Base-by-base conservation (phyloP, 1,140 invertebrate genomes). In the Drosophila ercepeae region DNA sequence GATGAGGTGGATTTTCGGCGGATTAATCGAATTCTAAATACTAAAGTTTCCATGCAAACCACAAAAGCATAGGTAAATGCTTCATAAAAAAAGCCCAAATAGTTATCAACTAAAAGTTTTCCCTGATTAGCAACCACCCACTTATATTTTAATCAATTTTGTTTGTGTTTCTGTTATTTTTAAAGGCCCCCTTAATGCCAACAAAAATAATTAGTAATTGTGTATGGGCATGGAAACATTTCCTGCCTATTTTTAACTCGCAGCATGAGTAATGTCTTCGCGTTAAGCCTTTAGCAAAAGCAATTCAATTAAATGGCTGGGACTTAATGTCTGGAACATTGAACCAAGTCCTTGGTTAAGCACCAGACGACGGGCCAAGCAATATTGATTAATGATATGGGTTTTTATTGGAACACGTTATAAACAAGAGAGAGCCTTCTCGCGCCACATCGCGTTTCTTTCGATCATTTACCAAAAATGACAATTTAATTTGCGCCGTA, bases 401-500 rank as follows among this genome's bases (percentile, higher is more conserved):
- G 42, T 27, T 69, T 69, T 39, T 39, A 67, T 25, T 34, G 11
- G 45, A 50, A 58, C 29, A 18, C 54, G 19, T 50, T 57, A 16
- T 45, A 23, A 34, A 16, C 13, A 57, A 44, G 39, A 23, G 46
- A 29, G 36, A 0, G 9, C 9, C 23, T 46, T n/a, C 23, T 46
- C 42, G 36, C 29, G 8, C 21, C 36, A 32, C 29, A 70, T 79
- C 45, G 64, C 58, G 63, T 75, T 79, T 51, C 65, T 27, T 2
- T 18, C 55, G 60, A 73, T 57, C 61, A 74, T 71, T 71, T 69
- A 55, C 57, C 63, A 36, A 70, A 83, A 70, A 81, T 81, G 81
- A 84, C 79, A 86, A 84, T 81, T 84, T 84, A 84, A 84, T 84
- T 86, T 84, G 71, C 75, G 60, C 49, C 45, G 48, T 60, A 81